A percentile compares a stretch with the other conserved stretches of the same genome.
Conservation (phyloP, 2,888 invertebrate species). For the Brachypterus glaber region DNA sequence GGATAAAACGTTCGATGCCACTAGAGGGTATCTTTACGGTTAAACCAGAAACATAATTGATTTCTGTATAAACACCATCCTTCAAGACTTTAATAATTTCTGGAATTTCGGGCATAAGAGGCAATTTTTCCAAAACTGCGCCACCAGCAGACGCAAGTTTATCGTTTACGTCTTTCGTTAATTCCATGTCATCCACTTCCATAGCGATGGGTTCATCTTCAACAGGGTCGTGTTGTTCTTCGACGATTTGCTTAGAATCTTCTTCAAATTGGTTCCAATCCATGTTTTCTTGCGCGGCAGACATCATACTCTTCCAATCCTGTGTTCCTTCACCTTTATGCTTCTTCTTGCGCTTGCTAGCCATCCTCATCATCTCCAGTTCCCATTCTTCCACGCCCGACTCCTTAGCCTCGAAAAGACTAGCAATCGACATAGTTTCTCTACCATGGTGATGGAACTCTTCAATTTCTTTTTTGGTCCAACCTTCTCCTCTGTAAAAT, state of each 20-base stretch:
- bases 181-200: constrained; percentile 45
- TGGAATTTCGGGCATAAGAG: constrained; percentile 53
- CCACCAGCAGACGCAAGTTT: constrained; percentile 47
- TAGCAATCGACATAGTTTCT: constrained; percentile 46
- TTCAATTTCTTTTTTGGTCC: constrained; percentile 50
- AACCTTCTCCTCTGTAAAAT: constrained; percentile 65
- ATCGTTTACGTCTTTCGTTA: constrained; percentile 51
- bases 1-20: constrained; percentile 59
- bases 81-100: constrained; percentile 52
- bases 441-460: constrained; percentile 37
- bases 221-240: constrained; percentile 32
- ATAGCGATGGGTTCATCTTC: constrained; percentile 43
- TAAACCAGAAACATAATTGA: constrained; percentile 55
- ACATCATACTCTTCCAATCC: constrained; percentile 37
- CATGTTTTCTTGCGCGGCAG: constrained; percentile 31
- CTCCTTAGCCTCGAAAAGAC: constrained; percentile 47
- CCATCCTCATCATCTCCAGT: constrained; percentile 36
- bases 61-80: constrained; percentile 48
- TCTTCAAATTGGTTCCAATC: constrained; percentile 38
- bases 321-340: constrained; percentile 32
- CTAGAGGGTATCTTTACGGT: constrained; percentile 42
- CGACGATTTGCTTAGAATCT: constrained; percentile 35
- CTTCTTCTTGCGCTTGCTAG: constrained; percentile 33
- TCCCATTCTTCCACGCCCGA: constrained; percentile 37
- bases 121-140: constrained; percentile 49